phyloP scores from a whole-genome alignment of 2,888 invertebrate species.

The Lapara coniferarum region DNA sequence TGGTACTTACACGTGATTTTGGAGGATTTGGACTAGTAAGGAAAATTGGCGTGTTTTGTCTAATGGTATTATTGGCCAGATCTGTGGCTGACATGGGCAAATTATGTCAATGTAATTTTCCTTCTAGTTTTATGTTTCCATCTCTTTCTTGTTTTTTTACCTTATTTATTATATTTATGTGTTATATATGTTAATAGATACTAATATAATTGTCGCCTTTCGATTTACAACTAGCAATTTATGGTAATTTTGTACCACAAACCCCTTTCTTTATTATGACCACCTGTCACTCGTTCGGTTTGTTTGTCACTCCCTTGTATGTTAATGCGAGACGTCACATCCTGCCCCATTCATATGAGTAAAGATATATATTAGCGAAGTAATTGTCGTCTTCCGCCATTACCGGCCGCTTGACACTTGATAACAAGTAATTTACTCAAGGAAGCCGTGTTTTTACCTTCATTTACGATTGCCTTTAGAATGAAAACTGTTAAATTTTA shows the following conservation, averaged over 20 bases:
- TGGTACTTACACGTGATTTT: no score
- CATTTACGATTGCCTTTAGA: background rate
- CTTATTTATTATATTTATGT: no score
- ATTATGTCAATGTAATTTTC: no score
- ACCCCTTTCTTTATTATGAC: background rate
- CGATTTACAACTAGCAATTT: no score
- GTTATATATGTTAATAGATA: no score
- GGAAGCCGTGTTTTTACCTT: conserved; percentile 11
- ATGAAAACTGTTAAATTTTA: background rate
- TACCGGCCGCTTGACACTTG: conserved; percentile 18
- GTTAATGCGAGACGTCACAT: conserved; percentile 11
- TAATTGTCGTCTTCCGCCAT: conserved; percentile 24
- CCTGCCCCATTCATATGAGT: conserved; percentile 16
- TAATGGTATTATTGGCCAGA: no score
- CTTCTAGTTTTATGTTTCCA: no score
- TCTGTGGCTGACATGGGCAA: no score
- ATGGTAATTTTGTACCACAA: background rate
- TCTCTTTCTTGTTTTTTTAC: no score
- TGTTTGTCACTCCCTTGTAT: background rate
- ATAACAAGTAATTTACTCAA: conserved; percentile 22
- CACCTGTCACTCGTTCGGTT: background rate
- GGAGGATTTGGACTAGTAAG: no score
- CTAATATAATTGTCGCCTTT: no score
- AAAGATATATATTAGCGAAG: conserved; percentile 19
- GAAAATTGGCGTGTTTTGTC: no score